Evolutionary conservation across 1,140 invertebrate genomes (phyloP).

Genomic region (Heliothis subflexa): DNA sequence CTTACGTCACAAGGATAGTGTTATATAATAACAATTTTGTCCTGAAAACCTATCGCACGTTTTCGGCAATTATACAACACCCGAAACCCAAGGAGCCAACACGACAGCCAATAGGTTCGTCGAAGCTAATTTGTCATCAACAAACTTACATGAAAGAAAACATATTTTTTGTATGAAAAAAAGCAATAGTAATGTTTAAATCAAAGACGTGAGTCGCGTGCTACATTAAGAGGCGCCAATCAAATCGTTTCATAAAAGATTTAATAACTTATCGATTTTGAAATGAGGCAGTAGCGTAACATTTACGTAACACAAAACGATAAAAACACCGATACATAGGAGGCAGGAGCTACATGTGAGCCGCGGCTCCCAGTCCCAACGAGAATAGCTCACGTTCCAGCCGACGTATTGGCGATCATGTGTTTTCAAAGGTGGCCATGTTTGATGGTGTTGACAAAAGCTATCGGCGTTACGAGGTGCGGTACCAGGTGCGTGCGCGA

Average conservation of each 20-base stretch:
- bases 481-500: constrained; percentile 33
- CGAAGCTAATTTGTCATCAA: constrained; percentile 20
- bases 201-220: constrained; percentile 13
- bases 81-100: neutral
- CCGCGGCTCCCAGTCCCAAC: constrained; percentile 38
- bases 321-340: constrained; percentile 57
- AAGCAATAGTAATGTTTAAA: constrained; percentile 1
- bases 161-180: neutral
- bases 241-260: constrained; percentile 54
- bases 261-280: constrained; percentile 79
- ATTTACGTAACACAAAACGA: constrained; percentile 75
- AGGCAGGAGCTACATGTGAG: constrained; percentile 30
- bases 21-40: constrained; percentile 69
- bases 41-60: constrained; percentile 12
- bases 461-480: constrained; percentile 61
- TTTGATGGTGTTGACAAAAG: constrained; percentile 65
- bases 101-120: neutral
- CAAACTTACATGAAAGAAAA: neutral
- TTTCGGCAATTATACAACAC: constrained; percentile 29
- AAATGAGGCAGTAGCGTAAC: constrained; percentile 56
- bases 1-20: constrained; percentile 76
- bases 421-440: constrained; percentile 73
- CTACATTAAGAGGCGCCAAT: constrained; percentile 39
- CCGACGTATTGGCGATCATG: constrained; percentile 68
- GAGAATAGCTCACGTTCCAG: constrained; percentile 66